A percentile compares a stretch with the other conserved stretches of the same genome.
Evolutionary conservation across 2,113 vertebrate species (phyloP).

Genomic region (Pygoscelis adeliae): DNA sequence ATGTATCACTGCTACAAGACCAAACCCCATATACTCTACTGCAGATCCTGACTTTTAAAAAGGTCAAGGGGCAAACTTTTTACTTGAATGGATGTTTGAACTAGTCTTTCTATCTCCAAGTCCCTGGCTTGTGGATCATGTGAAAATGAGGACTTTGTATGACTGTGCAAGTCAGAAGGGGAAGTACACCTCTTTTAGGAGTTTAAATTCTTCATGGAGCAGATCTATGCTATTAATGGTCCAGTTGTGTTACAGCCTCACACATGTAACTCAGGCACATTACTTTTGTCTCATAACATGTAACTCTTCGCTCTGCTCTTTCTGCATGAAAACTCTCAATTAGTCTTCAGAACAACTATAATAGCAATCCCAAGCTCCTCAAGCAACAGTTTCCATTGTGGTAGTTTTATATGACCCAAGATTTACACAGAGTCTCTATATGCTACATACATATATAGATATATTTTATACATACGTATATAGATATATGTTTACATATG

Average conservation of each 20-base stretch:
- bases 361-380: background rate
- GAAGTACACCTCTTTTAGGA: background rate
- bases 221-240: background rate
- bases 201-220: background rate
- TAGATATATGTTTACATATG: background rate
- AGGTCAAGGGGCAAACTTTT: background rate
- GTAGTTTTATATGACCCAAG: background rate
- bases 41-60: background rate
- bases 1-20: background rate
- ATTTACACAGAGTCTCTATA: background rate
- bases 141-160: background rate
- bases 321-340: background rate
- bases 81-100: background rate
- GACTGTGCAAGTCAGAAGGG: background rate
- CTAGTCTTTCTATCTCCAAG: background rate
- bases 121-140: background rate
- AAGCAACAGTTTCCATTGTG: background rate
- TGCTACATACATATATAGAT: background rate
- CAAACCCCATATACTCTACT: background rate
- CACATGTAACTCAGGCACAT: background rate
- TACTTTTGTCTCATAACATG: background rate
- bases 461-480: background rate
- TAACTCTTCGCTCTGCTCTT: background rate
- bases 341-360: background rate
- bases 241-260: background rate